These are phyloP conservation scores for Coelogynopora nodosa DNA, from an alignment of 2,888 invertebrate genomes.

Conservation along the genomic window DNA sequence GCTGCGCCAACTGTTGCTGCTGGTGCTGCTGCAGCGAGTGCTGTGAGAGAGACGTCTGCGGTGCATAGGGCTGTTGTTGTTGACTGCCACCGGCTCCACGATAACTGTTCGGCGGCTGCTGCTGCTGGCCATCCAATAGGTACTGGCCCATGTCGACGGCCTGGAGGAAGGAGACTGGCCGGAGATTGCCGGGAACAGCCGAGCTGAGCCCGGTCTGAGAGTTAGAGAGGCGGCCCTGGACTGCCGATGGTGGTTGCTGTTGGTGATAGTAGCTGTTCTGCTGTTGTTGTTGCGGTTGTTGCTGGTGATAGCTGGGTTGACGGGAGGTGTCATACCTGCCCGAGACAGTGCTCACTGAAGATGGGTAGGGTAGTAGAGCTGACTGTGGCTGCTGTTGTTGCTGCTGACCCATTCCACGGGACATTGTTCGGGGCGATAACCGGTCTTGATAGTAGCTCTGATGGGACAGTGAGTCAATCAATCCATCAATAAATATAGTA, in stretches of 20 bases:
- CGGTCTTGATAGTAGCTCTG: not conserved
- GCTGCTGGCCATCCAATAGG: not conserved
- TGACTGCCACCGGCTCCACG: not conserved
- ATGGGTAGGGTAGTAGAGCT: not conserved
- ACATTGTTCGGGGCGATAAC: not conserved
- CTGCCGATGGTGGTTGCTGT: not conserved
- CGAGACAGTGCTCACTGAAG: not conserved
- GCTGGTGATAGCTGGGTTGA: not conserved
- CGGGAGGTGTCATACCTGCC: not conserved
- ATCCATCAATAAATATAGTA: too few relatives aligned
- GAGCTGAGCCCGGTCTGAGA: not conserved
- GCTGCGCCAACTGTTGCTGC: not conserved
- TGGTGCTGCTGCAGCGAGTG: not conserved
- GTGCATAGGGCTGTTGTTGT: not conserved
- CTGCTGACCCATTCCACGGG: not conserved
- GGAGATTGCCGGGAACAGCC: not conserved
- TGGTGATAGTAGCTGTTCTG: too few relatives aligned
- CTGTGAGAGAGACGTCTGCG: not conserved
- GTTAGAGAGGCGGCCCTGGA: not conserved
- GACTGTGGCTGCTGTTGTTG: not conserved
- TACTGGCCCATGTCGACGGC: conserved; percentile 8
- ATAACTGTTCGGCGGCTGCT: not conserved
- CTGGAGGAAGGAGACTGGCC: conserved; percentile 6
- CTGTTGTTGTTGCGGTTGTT: not conserved
- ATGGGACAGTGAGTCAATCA: too few relatives aligned